Base-by-base conservation (phyloP, 2,113 vertebrate species). In the Aramus guarauna region DNA sequence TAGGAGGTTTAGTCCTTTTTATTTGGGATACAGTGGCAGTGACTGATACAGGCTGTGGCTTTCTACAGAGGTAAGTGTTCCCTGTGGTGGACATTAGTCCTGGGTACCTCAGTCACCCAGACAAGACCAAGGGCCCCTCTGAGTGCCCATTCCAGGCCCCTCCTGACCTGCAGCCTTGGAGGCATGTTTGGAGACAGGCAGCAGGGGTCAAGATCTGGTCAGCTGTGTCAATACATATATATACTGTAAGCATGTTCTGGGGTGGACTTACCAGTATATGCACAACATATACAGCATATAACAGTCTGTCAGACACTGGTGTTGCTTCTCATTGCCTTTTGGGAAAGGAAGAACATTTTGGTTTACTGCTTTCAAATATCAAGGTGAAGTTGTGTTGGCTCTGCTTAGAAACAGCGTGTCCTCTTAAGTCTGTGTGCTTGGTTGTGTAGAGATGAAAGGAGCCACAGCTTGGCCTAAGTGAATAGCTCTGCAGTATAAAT, bases 241-340 rank as follows among this genome's bases (percentile, higher is more conserved):
- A 3, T 21, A 9, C 39, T 79, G 37, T 58, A 26, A 12, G 8
- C 55, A 43, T 0, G 0, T 23, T 56, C 39, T 17, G 62, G 24
- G 17, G 15, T 58, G 34, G 43, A 18, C 6, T 74, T 80, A 11
- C 21, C 15, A 7, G n/a, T 64, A 39, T 29, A 5, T 37, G 62
- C 52, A 50, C 62, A 88, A 60, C 32, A 30, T 50, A 36, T 15
- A 47, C 26, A 85, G 34, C 39, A 39, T 45, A 0, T 32, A 88
- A 36, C 55, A 78, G 36, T n/a, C 34, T 88, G 48, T 79, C 53
- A 77, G 45, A 47, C 12, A 45, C 20, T 91, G 56, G 15, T 6
- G 3, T 82, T 67, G 29, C 53, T 91, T 85, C 67, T 79, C 39
- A 2, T 37, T 85, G 67, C 30, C 43, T 88, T 77, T 88, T 91